A percentile compares a stretch with the other conserved stretches of the same genome.
phyloP scores from a whole-genome alignment of 2,113 vertebrate species.

The Telmatochromis sp. region DNA sequence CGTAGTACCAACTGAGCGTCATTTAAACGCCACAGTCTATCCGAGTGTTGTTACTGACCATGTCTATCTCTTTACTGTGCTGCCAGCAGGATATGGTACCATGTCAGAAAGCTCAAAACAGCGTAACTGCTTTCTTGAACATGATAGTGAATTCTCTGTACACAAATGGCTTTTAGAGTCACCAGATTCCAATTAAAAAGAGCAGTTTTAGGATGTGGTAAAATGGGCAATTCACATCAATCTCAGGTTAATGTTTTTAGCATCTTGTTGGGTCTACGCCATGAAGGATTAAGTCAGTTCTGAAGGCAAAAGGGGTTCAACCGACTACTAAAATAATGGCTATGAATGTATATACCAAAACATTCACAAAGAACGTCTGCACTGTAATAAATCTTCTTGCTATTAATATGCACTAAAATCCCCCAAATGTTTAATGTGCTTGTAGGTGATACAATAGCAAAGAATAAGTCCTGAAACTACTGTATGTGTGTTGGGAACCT shows the following conservation, averaged over 20 bases:
- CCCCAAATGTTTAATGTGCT: neutral
- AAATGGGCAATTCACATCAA: neutral
- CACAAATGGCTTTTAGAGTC: neutral
- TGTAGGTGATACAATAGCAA: neutral
- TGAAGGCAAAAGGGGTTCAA: neutral
- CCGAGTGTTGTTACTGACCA: neutral
- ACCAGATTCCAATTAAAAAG: neutral
- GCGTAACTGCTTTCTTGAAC: neutral
- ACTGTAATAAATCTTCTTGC: neutral
- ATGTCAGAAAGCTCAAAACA: neutral
- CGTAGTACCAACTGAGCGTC: neutral
- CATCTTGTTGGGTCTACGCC: neutral
- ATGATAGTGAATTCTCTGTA: neutral
- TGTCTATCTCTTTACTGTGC: neutral
- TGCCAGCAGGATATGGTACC: neutral
- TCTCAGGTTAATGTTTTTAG: neutral
- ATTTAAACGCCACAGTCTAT: neutral
- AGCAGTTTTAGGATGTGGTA: neutral
- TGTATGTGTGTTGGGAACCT: neutral
- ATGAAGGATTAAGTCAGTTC: neutral
- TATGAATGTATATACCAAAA: neutral
- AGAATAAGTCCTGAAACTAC: neutral
- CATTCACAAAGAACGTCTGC: neutral
- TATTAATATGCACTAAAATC: neutral
- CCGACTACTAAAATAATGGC: neutral